Conservation (phyloP, 1,140 invertebrate genomes). For the Anadara kagoshimensis region DNA sequence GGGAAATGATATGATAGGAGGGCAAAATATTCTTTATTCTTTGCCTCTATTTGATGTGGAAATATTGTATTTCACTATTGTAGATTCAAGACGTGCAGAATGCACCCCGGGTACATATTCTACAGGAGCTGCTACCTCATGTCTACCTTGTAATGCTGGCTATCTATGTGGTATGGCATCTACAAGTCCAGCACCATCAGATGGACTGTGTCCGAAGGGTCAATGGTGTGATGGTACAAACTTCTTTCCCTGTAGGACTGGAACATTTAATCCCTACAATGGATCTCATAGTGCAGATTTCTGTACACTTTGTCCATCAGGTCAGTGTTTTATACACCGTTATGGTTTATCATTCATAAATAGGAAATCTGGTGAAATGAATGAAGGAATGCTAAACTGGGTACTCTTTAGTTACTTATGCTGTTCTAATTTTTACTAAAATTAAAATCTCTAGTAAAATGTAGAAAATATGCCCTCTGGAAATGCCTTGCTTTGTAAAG, state of each 20-base stretch:
- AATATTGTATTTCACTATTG: neutral
- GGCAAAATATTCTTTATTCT: too few species aligned
- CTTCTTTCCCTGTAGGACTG: conserved; percentile 60
- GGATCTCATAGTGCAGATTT: conserved; percentile 50
- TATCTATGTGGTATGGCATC: conserved; percentile 61
- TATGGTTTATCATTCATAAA: neutral
- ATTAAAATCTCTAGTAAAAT: too few species aligned
- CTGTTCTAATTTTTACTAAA: too few species aligned
- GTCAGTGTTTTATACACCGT: conserved; percentile 27
- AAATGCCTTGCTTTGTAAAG: too few species aligned
- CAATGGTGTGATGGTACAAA: conserved; percentile 68
- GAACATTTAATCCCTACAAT: conserved; percentile 64
- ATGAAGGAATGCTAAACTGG: neutral
- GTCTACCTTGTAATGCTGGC: conserved; percentile 57
- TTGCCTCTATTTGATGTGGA: too few species aligned
- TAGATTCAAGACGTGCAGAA: conserved; percentile 52
- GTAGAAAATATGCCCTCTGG: too few species aligned
- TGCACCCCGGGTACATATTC: conserved; percentile 65
- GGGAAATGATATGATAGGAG: too few species aligned
- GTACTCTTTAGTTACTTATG: too few species aligned
- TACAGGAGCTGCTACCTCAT: conserved; percentile 46
- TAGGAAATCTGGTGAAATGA: neutral
- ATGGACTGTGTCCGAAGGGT: conserved; percentile 57
- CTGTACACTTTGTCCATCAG: conserved; percentile 63
- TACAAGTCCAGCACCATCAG: conserved; percentile 49